These are phyloP conservation scores for Nebria ingens DNA, from an alignment of 1,140 invertebrate genomes.

Conservation along the genomic window DNA sequence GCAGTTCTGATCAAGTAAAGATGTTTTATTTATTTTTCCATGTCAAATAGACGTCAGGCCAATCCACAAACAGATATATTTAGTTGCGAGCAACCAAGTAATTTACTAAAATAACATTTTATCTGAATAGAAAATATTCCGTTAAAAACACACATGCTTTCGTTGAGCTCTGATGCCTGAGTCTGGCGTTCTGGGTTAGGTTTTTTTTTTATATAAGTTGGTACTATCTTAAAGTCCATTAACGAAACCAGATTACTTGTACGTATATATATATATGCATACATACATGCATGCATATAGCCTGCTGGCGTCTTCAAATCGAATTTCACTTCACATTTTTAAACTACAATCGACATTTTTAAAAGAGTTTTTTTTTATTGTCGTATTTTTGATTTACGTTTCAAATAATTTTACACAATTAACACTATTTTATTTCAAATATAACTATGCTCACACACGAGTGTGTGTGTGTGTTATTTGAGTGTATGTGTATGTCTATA, in stretches of 20 bases:
- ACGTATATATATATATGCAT: not conserved
- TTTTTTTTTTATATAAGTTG: constrained; percentile 6
- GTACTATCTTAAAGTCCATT: constrained; percentile 9
- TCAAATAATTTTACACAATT: too few relatives aligned
- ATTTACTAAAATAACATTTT: constrained; percentile 10
- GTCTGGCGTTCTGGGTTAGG: constrained; percentile 1
- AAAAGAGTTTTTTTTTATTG: too few relatives aligned
- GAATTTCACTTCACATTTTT: too few relatives aligned
- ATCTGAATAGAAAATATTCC: constrained; percentile 4
- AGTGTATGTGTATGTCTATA: too few relatives aligned
- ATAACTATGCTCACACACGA: too few relatives aligned
- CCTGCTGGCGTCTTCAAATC: too few relatives aligned
- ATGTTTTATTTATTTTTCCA: constrained; percentile 1
- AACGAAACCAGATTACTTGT: constrained; percentile 7
- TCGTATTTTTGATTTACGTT: too few relatives aligned
- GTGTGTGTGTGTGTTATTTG: too few relatives aligned
- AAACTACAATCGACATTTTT: too few relatives aligned
- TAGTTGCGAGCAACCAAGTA: not conserved
- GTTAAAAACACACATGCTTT: constrained; percentile 4
- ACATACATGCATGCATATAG: constrained; percentile 3
- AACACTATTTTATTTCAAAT: too few relatives aligned
- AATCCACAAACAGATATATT: not conserved
- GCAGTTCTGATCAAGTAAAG: not conserved
- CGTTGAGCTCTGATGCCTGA: too few relatives aligned
- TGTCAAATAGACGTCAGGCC: not conserved